Base-by-base conservation (phyloP, 2,888 invertebrate genomes). In the Aromia moschata region DNA sequence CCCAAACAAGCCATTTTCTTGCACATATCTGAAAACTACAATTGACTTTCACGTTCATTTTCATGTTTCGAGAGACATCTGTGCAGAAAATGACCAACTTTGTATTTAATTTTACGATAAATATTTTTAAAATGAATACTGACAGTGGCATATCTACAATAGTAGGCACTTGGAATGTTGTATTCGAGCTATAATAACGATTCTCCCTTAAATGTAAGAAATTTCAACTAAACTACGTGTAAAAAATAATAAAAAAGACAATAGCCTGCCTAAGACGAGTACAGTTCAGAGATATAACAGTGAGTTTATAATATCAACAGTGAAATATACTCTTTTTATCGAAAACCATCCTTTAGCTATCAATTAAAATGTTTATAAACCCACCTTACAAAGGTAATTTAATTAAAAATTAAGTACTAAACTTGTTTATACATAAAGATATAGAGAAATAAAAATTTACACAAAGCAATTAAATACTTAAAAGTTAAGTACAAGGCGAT, bases 71-170 rank as follows among this genome's bases (percentile, higher is more conserved):
- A 25, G 7, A 25, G 7, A 5, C 25, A 25, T 25, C 3, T 5
- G 3, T 25, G 25, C 7, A 5, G 7, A 5, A 25, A 25, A 25
- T 25, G n/a, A n/a, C n/a, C n/a, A n/a, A n/a, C n/a, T n/a, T n/a
- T n/a, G n/a, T 38, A 9, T 9, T 38, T 4, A 3, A 14, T 15
- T 38, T 11, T 38, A 1, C 3, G 12, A 15, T 14, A 16, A 38
- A 38, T 38, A 7, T 38, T 38, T 38, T 15, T 15, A 16, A 18
- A 41, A 41, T 18, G 16, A 41, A 41, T 41, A 41, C 41, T 41
- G 41, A 41, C 9, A 25, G 7, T 41, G 41, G 41, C 18, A 41
- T 18, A 16, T 41, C 18, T 41, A 41, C 17, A 18, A 41, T 15
- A 41, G 4, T 4, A 41, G 41, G 41, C 41, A 41, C 18, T 41